Evolutionary conservation across 2,113 vertebrate species (phyloP), one percentile per base, ranked within the genome.

Genomic region (Chamaetylas fuelleborni): DNA sequence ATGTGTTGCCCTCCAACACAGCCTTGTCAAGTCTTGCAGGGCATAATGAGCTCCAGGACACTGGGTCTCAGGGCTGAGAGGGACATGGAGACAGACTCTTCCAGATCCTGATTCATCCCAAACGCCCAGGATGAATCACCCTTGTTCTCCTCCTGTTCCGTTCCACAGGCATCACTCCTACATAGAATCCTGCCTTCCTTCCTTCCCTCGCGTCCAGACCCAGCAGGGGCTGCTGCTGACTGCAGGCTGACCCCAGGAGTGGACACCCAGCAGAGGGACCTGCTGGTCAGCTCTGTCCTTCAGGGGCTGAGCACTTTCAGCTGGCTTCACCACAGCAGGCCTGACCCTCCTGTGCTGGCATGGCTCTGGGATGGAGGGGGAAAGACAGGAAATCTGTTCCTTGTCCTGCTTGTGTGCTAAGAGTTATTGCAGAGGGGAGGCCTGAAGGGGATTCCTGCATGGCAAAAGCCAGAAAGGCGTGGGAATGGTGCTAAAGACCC

Each of bases 391-490:
- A 61, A 61, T 36, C 22, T 67, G 61, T 45, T 91, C 67, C 67
- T 48, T 65, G 24, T 51, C 23, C 33, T 61, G 34, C 34, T 47
- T 60, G n/a, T 14, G 18, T 36, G 53, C 29, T 17, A 11, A 23
- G 53, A 42, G 19, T 36, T 47, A 23, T 9, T 4, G 3, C 66
- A 60, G 29, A 34, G 12, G 24, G 28, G 45, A 80, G 45, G 19
- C 33, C 42, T 43, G 6, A 43, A 14, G 19, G 19, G 28, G 33
- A 57, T 17, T 13, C 34, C 26, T 57, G 22, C 34, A 14, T 3
- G 7, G 26, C n/a, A 53, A 58, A 71, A 66, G 29, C 4, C 66
- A 64, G 65, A 50, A 84, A 24, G 0, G 0, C 0, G 0, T 15
- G 64, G 42, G 9, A 77, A 24, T 76, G 24, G 7, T 14, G 11